Evolutionary conservation across 1,140 invertebrate species (phyloP).

Genomic region (Drosophila nebulosa): DNA sequence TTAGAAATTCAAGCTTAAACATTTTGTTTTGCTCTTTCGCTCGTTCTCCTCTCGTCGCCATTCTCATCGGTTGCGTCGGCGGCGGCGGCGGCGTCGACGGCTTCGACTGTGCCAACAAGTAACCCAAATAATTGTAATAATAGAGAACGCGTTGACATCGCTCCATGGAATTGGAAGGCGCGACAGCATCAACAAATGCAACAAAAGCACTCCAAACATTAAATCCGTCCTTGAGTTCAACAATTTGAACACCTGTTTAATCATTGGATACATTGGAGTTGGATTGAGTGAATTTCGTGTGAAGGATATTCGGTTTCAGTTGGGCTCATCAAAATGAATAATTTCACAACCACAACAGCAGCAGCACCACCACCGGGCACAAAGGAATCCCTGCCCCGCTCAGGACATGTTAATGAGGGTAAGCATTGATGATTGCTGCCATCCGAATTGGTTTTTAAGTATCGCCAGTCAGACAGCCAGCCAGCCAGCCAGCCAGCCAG

Average conservation of each 20-base stretch:
- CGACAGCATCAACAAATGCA: conserved; percentile 28
- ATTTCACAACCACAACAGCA: conserved; percentile 76
- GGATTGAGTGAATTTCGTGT: neutral
- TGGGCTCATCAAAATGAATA: conserved; percentile 61
- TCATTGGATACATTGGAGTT: neutral
- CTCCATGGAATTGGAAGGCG: conserved; percentile 52
- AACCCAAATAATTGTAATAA: conserved; percentile 19
- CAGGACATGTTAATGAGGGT: conserved; percentile 79
- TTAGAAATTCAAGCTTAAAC: conserved; percentile 10
- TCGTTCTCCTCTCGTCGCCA: conserved; percentile 1
- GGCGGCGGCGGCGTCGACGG: conserved; percentile 7
- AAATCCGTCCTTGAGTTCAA: neutral
- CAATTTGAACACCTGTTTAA: neutral
- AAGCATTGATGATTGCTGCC: conserved; percentile 34
- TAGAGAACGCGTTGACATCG: conserved; percentile 3
- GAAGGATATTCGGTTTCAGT: neutral
- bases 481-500: no score
- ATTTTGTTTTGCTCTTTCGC: conserved; percentile 26
- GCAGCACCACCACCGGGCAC: conserved; percentile 49
- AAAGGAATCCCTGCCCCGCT: conserved; percentile 74
- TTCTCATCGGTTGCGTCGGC: conserved; percentile 12
- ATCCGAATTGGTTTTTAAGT: conserved; percentile 24
- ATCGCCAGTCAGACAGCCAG: no score
- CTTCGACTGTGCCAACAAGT: conserved; percentile 53
- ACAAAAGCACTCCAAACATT: neutral